Conservation (phyloP, 2,888 invertebrate species). For the Macaria liturata region DNA sequence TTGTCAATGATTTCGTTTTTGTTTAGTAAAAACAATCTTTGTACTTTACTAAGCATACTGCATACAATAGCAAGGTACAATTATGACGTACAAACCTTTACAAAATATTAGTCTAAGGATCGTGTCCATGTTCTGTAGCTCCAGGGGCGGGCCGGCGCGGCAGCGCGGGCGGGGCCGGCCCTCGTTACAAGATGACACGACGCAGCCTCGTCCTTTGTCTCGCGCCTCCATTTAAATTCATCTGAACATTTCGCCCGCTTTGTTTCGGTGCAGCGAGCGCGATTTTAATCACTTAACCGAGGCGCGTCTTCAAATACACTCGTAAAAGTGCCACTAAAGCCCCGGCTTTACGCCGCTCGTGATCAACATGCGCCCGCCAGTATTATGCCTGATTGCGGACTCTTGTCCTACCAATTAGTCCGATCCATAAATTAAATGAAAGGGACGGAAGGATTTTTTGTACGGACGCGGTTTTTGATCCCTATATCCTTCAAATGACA, state of each 20-base stretch:
- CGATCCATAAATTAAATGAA: conserved; percentile 51
- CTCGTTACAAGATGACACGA: conserved; percentile 55
- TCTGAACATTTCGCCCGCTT: conserved; percentile 66
- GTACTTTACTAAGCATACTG: too few species aligned
- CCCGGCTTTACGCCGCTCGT: conserved; percentile 48
- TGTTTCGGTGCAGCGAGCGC: conserved; percentile 62
- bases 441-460: conserved; percentile 35
- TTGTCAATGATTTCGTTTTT: too few species aligned
- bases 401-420: conserved; percentile 55
- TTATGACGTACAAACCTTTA: too few species aligned
- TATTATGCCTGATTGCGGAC: conserved; percentile 50
- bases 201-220: conserved; percentile 53
- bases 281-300: conserved; percentile 77
- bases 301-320: conserved; percentile 56
- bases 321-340: conserved; percentile 57
- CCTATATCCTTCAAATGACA: conserved; percentile 14
- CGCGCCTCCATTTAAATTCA: conserved; percentile 73
- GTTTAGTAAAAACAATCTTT: too few species aligned
- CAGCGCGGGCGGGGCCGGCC: conserved; percentile 28
- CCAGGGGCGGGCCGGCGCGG: too few species aligned
- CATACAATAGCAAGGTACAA: too few species aligned
- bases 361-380: conserved; percentile 55
- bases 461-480: conserved; percentile 26
- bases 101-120: too few species aligned
- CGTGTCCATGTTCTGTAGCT: too few species aligned